Evolutionary conservation across 2,113 vertebrate genomes (phyloP), one percentile per base, ranked within the genome.

Genomic region (Catagonus wagneri): DNA sequence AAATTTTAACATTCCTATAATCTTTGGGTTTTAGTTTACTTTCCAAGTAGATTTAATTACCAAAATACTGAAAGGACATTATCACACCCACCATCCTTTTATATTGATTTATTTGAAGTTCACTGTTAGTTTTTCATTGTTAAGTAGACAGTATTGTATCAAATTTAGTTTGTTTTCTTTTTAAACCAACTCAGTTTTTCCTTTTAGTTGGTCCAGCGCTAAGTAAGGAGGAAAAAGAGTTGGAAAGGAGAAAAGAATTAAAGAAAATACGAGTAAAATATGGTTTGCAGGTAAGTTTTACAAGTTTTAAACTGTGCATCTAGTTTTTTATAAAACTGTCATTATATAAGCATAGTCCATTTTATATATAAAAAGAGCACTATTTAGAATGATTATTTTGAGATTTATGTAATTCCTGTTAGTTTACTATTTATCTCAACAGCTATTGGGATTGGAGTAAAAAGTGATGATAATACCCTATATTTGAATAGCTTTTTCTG

Each of bases 241-340:
- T 98, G 52, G 98, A 99, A 92, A 98, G 99, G 97, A 99, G 99
- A 98, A 99, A 99, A 98, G 99, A 99, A 97, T 98, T 99, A 96
- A 99, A 99, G 98, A 99, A 99, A 97, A 99, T 99, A 98, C 99
- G 99, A 97, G 99, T 99, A 72, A 99, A 99, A 98, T 99, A 99
- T 16, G 99, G 99, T 76, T 99, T 99, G 83, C 99, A 99, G 98
- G 99, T 99, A 96, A 98, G 98, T 95, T 9, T 78, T 88, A 68
- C 13, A 34, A 76, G 29, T 84, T n/a, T 92, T 96, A 93, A 92
- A 60, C 36, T 39, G 6, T 87, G 54, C 58, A 34, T 68, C n/a
- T 71, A 52, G 12, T 58, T 97, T 94, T 95, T 32, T 89, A 11
- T 89, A 79, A 74, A 88, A 94, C 60, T 83, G 34, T 14, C 32